These are phyloP conservation scores for Elysia crispata DNA, from an alignment of 2,888 invertebrate genomes.

Conservation along the genomic window DNA sequence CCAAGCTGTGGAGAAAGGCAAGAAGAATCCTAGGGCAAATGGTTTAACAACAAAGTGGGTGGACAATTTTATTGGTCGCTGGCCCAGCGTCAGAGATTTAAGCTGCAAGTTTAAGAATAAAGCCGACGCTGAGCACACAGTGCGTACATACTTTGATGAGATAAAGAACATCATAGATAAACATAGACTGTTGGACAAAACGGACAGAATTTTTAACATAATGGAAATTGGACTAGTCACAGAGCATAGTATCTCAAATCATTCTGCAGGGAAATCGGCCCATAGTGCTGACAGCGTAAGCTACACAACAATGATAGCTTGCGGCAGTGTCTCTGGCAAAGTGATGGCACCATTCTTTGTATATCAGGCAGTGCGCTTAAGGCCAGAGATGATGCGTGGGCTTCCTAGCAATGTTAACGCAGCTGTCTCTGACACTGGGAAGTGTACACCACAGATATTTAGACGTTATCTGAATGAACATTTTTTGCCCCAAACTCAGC, in stretches of 20 bases:
- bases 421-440: conserved; percentile 43
- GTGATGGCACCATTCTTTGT: conserved; percentile 46
- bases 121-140: conserved; percentile 47
- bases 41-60: conserved; percentile 48
- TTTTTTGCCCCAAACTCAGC: conserved; percentile 43
- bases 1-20: conserved; percentile 48
- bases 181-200: conserved; percentile 44
- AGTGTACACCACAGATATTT: conserved; percentile 45
- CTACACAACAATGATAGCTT: conserved; percentile 43
- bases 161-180: conserved; percentile 48
- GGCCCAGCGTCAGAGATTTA: conserved; percentile 45
- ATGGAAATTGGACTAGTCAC: conserved; percentile 43
- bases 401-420: conserved; percentile 46
- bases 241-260: conserved; percentile 30
- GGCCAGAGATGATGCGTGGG: conserved; percentile 47
- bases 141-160: conserved; percentile 48
- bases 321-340: conserved; percentile 47
- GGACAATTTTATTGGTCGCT: conserved; percentile 46
- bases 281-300: conserved; percentile 35
- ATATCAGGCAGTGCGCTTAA: conserved; percentile 38
- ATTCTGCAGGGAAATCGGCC: conserved; percentile 6
- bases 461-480: conserved; percentile 46
- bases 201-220: conserved; percentile 45
- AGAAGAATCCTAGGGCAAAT: conserved; percentile 41
- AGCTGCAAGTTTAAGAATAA: conserved; percentile 48